Base-by-base conservation (phyloP, 2,113 vertebrate species). In the Ibidorhyncha struthersii region DNA sequence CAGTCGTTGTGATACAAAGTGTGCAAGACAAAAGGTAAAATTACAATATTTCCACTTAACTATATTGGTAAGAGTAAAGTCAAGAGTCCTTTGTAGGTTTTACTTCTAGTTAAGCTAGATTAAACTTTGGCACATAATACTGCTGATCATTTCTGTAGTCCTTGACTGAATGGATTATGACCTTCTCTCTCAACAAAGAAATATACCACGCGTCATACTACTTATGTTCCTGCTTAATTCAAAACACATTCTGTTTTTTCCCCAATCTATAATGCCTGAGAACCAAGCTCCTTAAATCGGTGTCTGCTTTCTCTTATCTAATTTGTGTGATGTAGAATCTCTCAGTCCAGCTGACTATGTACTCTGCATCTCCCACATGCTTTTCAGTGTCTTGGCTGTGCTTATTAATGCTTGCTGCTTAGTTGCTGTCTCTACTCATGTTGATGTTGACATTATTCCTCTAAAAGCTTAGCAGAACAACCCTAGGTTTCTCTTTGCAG, bases 201-300 rank as follows among this genome's bases (percentile, higher is more conserved):
- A 32, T 14, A 16, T 9, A 67, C 5, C 29, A 26, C 22, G 32
- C 3, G 7, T 65, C 45, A 38, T 49, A 38, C 21, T 70, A 18
- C 25, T 82, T 26, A 5, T 14, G 32, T 69, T 73, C 36, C 78
- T 90, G 67, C 43, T 82, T 30, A 38, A 59, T 91, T 93, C n/a
- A 72, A 8, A 86, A 40, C 40, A 50, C 53, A 30, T 26, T 61
- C 36, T 81, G 22, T 2, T 72, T 69, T 86, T 21, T 2, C 3
- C 34, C 25, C 12, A 23, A 0, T 32, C 52, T 73, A 0, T 43
- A 84, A 59, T 34, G 18, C 29, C 55, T 62, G 45, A 83, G 62
- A 43, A 80, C 41, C 0, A 21, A 86, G 49, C 53, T 63, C 32
- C 62, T 82, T 82, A 50, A 62, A 4, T 50, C 0, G 0, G 8